Evolutionary conservation across 2,888 invertebrate species (phyloP).

Genomic region (Drosophila meridionalis): DNA sequence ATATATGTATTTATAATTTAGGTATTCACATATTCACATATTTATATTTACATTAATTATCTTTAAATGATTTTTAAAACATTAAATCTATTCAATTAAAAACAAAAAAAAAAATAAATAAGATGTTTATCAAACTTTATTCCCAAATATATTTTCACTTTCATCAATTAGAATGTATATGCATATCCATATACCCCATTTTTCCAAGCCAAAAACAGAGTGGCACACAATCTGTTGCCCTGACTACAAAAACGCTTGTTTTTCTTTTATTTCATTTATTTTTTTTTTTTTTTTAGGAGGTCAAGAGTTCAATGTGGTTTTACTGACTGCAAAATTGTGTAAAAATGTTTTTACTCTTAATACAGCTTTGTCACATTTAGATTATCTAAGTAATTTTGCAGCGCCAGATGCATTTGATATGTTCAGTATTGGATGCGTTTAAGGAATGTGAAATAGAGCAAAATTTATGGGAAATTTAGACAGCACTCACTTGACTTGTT

Average conservation of each 20-base stretch:
- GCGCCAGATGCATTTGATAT: constrained; percentile 14
- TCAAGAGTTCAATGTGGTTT: constrained; percentile 38
- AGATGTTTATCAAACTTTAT: background rate
- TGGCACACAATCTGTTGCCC: constrained; percentile 1
- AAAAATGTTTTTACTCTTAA: constrained; percentile 5
- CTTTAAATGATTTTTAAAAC: too few relatives aligned
- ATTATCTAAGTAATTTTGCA: constrained; percentile 13
- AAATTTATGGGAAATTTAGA: background rate
- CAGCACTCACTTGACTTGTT: background rate
- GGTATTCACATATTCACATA: too few relatives aligned
- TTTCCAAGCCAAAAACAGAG: background rate
- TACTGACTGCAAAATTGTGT: constrained; percentile 7
- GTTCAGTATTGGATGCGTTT: background rate
- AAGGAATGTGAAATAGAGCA: background rate
- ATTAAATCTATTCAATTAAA: too few relatives aligned
- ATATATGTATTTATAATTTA: too few relatives aligned
- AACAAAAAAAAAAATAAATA: too few relatives aligned
- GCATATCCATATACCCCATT: background rate
- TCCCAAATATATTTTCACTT: background rate
- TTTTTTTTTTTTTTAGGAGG: constrained; percentile 18
- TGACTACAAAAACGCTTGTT: background rate
- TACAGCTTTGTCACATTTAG: background rate
- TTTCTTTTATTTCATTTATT: background rate
- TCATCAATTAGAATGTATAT: too few relatives aligned
- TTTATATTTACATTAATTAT: too few relatives aligned